These are phyloP conservation scores for Drosophila paulistorum DNA, from an alignment of 1,140 invertebrate species.

Conservation along the genomic window DNA sequence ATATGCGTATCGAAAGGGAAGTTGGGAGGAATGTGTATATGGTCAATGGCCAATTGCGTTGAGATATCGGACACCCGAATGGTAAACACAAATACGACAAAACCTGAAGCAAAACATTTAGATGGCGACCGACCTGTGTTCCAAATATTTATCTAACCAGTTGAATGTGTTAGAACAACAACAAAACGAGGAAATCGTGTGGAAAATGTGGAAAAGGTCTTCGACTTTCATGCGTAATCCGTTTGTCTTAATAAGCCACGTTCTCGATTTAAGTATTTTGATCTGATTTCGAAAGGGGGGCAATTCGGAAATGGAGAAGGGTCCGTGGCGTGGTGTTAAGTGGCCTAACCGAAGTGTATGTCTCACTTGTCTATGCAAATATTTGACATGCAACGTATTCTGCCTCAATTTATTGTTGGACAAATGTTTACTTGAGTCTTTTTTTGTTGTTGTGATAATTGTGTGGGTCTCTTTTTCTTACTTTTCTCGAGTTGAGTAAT, in stretches of 20 bases:
- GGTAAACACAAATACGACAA: slow-evolving; percentile 5
- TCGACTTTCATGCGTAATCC: slow-evolving; percentile 7
- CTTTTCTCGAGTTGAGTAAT: slow-evolving; percentile 1
- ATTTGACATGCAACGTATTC: slow-evolving; percentile 11
- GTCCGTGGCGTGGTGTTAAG: neutral
- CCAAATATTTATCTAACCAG: slow-evolving; percentile 10
- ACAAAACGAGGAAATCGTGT: neutral
- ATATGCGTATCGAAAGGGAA: neutral
- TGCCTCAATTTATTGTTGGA: slow-evolving; percentile 8
- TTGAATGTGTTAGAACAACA: slow-evolving; percentile 12
- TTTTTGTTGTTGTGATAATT: neutral
- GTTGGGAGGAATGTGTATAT: neutral
- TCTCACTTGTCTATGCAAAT: slow-evolving; percentile 12
- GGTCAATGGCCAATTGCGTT: slow-evolving; percentile 7
- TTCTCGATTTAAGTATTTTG: slow-evolving; percentile 13
- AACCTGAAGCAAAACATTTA: neutral
- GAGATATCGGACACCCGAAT: slow-evolving; percentile 8
- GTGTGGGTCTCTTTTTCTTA: neutral
- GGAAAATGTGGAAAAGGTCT: slow-evolving; percentile 11
- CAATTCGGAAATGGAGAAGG: neutral
- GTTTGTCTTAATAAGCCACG: slow-evolving; percentile 12
- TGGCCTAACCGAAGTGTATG: neutral
- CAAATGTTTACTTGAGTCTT: slow-evolving; percentile 4
- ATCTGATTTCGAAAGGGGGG: neutral
- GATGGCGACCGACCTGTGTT: slow-evolving; percentile 7